Base-by-base conservation (phyloP, 2,797 vertebrate genomes). In the Arnoldichthys spilopterus region DNA sequence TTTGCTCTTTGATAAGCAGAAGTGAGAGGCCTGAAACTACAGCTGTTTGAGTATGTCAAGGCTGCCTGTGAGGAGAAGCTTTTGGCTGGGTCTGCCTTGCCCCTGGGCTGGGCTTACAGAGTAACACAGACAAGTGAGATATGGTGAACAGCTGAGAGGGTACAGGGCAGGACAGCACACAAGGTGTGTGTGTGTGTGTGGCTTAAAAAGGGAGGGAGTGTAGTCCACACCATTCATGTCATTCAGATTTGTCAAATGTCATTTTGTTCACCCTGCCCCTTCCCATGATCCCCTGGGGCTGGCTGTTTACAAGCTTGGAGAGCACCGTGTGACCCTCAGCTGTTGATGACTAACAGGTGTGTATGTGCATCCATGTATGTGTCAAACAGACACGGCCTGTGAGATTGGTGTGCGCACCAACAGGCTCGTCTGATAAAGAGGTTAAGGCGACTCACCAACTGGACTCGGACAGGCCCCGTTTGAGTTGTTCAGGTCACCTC, bases 381-480 rank as follows among this genome's bases (percentile, higher is more conserved):
- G 69, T n/a, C 64, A 72, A 67, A 77, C 53, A 45, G 83, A 71
- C 77, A 80, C 45, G 66, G 81, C 62, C 71, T 86, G 79, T 66
- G 67, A 72, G 53, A 67, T 78, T 88, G 85, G 45, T 47, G 61
- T 34, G 18, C 45, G 84, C 61, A 78, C 61, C 73, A 72, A 83
- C 30, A 51, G 79, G 80, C 78, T 72, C 45, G 49, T 63, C 68
- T 28, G 49, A 59, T 45, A 58, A 56, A 51, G 51, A 8, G 8
- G 37, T 58, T 61, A 79, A 49, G 13, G 54, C 32, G 20, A 96
- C 96, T 98, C 85, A 99, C 97, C 95, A 28, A 99, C 96, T 2
- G 97, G 97, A 86, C 97, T 98, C 0, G 97, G 96, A 67, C 97
- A 98, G 26, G 93, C 96, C 89, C 97, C 96, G 0, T 99, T 99